Base-by-base conservation (phyloP, 2,797 vertebrate species). In the Erpetoichthys calabaricus region DNA sequence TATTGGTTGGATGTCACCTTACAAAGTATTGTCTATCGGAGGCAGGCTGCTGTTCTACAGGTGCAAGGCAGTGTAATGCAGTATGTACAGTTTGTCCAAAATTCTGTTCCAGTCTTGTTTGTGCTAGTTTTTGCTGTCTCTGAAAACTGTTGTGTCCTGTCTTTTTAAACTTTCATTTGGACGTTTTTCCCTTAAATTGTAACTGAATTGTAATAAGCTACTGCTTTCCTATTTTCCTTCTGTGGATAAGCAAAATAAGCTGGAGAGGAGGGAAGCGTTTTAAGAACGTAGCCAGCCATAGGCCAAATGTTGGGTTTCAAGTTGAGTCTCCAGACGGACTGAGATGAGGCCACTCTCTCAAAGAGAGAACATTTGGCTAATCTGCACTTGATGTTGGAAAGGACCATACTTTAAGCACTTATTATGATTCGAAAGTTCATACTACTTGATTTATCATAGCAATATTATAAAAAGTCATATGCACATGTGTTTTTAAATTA, bases 121-220 rank as follows among this genome's bases (percentile, higher is more conserved):
- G 74, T 72, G 75, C 74, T 75, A 65, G 71, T 78, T 80, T 79
- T 73, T 75, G 69, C 68, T 75, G 74, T 81, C 78, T 82, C 76
- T 65, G 60, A 59, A 43, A 57, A 45, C 25, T 25, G 25, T 25
- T 25, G 25, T 25, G 25, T 25, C 25, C 25, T 25, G 25, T 25
- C 25, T 25, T 25, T 25, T 25, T 25, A 25, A 25, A 25, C 25
- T 25, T 25, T 25, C 25, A 25, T 25, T 25, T 25, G 25, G 25
- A 25, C 25, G 25, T 25, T 25, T 25, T 25, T 25, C 25, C 25
- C 25, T 25, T 25, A 25, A 25, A 25, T 25, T 25, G 25, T 25
- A 25, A 25, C 25, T 25, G 2, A 25, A 25, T 25, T 25, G 25
- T 25, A 25, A 25, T 25, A 25, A 25, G 25, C 2, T 25, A 25